These are phyloP conservation scores for Cyclina sinensis DNA, from an alignment of 1,140 invertebrate genomes.

Conservation along the genomic window DNA sequence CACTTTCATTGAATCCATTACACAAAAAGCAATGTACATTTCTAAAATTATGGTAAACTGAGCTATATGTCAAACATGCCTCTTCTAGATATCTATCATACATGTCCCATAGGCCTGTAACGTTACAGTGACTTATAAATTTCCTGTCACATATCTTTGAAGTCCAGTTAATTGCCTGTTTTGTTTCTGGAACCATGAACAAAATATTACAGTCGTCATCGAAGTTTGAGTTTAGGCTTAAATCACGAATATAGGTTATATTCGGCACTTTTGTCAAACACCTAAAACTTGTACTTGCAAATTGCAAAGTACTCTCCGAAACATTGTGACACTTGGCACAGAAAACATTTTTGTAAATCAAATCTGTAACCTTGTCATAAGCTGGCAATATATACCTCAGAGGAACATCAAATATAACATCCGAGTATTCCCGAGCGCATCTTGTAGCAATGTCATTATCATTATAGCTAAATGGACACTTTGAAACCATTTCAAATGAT, in stretches of 20 bases:
- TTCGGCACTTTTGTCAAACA: not conserved
- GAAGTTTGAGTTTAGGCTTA: not conserved
- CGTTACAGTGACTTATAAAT: slow-evolving; percentile 2
- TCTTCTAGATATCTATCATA: slow-evolving; percentile 12
- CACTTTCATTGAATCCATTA: not conserved
- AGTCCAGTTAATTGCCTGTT: not conserved
- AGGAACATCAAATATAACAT: not conserved
- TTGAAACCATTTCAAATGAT: slow-evolving; percentile 18
- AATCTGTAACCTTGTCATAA: not conserved
- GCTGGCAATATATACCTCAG: not conserved
- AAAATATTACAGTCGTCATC: not conserved
- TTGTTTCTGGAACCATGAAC: not conserved
- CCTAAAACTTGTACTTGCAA: not conserved
- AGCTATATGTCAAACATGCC: slow-evolving; percentile 2
- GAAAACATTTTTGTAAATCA: not conserved
- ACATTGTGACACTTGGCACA: not conserved
- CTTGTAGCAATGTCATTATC: not conserved
- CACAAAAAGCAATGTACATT: slow-evolving; percentile 24
- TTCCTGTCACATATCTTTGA: not conserved
- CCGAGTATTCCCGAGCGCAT: not conserved
- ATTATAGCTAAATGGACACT: not conserved
- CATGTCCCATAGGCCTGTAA: not conserved
- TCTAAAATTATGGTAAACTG: not conserved
- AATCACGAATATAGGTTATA: slow-evolving; percentile 3
- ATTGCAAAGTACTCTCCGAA: not conserved